Conservation (phyloP, 2,113 vertebrate species). For the Harpagus bidentatus region DNA sequence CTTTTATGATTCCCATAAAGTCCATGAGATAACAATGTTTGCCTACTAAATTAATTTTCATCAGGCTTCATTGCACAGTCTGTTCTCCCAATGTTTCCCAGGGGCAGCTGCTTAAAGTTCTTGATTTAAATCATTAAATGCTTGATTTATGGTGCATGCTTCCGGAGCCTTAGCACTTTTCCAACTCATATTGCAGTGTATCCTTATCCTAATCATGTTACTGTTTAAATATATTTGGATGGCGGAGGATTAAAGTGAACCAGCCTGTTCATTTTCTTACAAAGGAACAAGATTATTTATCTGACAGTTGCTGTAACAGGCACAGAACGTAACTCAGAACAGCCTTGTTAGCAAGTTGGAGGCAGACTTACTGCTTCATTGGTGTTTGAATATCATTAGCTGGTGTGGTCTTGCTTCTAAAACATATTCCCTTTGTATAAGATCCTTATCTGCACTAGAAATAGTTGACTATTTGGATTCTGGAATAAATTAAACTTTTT, state of each 20-base stretch:
- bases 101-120: constrained; percentile 21
- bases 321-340: not conserved
- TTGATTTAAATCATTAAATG: constrained; percentile 49
- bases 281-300: not conserved
- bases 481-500: not conserved
- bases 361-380: not conserved
- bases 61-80: constrained; percentile 5
- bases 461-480: not conserved
- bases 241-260: not conserved
- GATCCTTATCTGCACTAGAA: not conserved
- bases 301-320: not conserved
- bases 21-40: not conserved
- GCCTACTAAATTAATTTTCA: constrained; percentile 37
- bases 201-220: constrained; percentile 15
- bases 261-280: constrained; percentile 4
- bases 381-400: not conserved
- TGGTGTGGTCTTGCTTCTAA: not conserved
- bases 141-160: constrained; percentile 42
- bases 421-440: not conserved
- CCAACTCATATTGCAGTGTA: not conserved
- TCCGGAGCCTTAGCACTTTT: constrained; percentile 6
- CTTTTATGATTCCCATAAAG: constrained; percentile 23
- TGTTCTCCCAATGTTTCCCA: not conserved
- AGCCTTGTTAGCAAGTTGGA: constrained; percentile 20
- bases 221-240: constrained; percentile 20